phyloP scores from a whole-genome alignment of 35 echinoderm and acorn worm species.

The Lytechinus variegatus region DNA sequence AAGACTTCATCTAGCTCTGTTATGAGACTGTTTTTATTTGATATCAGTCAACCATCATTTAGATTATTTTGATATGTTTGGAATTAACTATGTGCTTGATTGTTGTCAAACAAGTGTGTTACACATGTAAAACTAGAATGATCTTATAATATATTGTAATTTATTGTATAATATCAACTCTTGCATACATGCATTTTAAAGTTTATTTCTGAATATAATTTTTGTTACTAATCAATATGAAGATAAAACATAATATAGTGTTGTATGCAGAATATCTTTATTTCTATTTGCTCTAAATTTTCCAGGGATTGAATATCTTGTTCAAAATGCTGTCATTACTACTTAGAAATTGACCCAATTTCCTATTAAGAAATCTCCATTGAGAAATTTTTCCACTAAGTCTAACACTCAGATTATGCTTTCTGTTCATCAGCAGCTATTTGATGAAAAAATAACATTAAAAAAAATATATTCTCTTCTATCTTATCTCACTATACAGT shows the following conservation, averaged over 20 bases:
- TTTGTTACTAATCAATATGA: not conserved
- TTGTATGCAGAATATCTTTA: not conserved
- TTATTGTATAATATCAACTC: not conserved
- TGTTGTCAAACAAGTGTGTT: not conserved
- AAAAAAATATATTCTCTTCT: not conserved
- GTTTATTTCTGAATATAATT: not conserved
- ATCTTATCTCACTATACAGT: conserved; percentile 17
- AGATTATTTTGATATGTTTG: not conserved
- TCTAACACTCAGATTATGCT: too few relatives aligned
- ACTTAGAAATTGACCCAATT: not conserved
- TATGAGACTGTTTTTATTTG: not conserved
- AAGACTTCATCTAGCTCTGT: not conserved
- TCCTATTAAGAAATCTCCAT: not conserved
- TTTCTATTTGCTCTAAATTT: not conserved
- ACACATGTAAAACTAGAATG: not conserved
- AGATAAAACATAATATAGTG: not conserved
- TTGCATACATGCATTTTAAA: not conserved
- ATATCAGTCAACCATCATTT: not conserved
- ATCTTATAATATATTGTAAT: not conserved
- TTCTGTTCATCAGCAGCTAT: not conserved
- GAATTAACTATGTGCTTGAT: not conserved
- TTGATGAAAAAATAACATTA: too few relatives aligned
- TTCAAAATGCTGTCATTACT: not conserved
- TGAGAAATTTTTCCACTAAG: not conserved
- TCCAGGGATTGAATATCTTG: not conserved